Base-by-base conservation (phyloP, 2,888 invertebrate genomes). In the Mellilla xanthometata region DNA sequence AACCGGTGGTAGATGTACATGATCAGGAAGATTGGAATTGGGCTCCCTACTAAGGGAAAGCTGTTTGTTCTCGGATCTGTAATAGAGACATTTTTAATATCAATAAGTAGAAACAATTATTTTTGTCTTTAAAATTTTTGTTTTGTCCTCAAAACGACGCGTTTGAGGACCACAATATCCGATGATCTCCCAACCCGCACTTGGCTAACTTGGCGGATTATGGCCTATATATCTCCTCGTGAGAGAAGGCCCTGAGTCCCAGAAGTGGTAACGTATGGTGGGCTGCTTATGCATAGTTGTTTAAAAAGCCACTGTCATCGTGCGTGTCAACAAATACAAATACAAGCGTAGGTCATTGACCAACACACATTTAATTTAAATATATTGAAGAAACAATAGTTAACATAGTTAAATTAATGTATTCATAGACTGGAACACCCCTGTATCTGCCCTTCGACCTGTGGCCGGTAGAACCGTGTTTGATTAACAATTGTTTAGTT, bases 21-120 rank as follows among this genome's bases (percentile, higher is more conserved):
- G 39, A 92, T 85, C 0, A 75, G 23, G n/a, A 79, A 8, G 55
- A 86, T 67, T 41, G 91, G 82, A 58, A 89, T 39, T 54, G 91
- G 78, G 60, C 76, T 85, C 1, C 83, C 76, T 49, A 91, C 90
- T 31, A 93, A 60, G 34, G 78, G 79, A 78, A 91, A 92, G 38
- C 77, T 72, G 48, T 88, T 85, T 1, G 92, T 91, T 34, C 93
- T 81, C 1, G 91, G 91, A 86, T 94, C 94, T 94, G 81, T 13
- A 80, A 76, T 19, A 10, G 6, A 6, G 9, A 24, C 4, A n/a
- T n/a, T n/a, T n/a, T n/a, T n/a, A n/a, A n/a, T n/a, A n/a, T n/a
- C n/a, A n/a, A n/a, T n/a, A n/a, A n/a, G n/a, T n/a, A n/a, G n/a
- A n/a, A n/a, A n/a, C n/a, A n/a, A n/a, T n/a, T n/a, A n/a, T n/a